These are phyloP conservation scores for Mugil cephalus DNA, from an alignment of 2,113 vertebrate genomes.

Conservation along the genomic window DNA sequence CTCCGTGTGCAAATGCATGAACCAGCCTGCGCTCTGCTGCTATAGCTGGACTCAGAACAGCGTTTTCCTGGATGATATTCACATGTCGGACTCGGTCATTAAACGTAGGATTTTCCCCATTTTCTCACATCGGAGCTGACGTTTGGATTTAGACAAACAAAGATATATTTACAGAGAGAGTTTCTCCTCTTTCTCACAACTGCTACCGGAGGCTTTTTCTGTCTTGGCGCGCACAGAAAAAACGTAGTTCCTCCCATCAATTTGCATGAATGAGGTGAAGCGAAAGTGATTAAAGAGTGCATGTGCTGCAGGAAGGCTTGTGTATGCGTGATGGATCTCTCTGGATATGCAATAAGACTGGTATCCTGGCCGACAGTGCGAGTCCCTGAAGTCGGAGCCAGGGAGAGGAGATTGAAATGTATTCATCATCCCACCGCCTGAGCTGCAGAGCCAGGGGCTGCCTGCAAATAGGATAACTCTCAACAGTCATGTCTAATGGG, in stretches of 20 bases:
- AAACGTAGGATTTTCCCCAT: conserved; percentile 46
- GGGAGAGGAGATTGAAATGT: conserved; percentile 68
- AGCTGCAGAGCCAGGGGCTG: conserved; percentile 45
- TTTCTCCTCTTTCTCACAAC: neutral
- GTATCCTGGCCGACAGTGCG: conserved; percentile 34
- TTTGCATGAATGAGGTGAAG: conserved; percentile 26
- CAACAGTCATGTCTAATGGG: conserved; percentile 32
- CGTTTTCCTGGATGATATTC: conserved; percentile 54
- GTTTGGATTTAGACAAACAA: conserved; percentile 12
- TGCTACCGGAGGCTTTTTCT: neutral
- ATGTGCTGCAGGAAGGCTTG: conserved; percentile 49
- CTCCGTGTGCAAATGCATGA: conserved; percentile 23
- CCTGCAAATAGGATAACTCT: conserved; percentile 62
- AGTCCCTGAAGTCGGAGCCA: conserved; percentile 58
- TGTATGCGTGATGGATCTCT: conserved; percentile 61
- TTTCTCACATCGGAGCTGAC: conserved; percentile 24
- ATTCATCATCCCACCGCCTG: conserved; percentile 63
- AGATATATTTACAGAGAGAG: conserved; percentile 6
- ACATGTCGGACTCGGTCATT: conserved; percentile 1
- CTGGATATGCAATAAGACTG: conserved; percentile 68
- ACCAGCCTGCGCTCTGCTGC: conserved; percentile 10
- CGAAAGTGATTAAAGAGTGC: conserved; percentile 35
- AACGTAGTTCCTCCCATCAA: conserved; percentile 22
- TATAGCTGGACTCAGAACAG: conserved; percentile 28
- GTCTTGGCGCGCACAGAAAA: conserved; percentile 4